Evolutionary conservation across 2,113 vertebrate genomes (phyloP), one percentile per base, ranked within the genome.

Genomic region (Seriola aureovittata): DNA sequence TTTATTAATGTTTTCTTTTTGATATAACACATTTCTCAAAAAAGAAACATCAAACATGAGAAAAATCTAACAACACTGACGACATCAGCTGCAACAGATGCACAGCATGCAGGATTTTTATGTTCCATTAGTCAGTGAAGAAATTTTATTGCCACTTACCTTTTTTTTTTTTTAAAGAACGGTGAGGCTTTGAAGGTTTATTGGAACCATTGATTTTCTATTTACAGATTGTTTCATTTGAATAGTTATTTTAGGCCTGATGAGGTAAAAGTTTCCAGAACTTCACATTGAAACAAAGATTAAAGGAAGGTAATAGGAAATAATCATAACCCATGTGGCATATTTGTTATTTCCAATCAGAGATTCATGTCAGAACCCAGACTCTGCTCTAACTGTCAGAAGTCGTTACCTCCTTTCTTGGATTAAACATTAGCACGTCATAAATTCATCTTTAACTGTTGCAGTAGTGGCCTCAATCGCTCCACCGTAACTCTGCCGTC

Each of bases 41-140:
- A 23, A 29, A 2, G 38, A 42, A 42, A 42, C 58, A 64, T 72
- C 44, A 34, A 59, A 71, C 25, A 16, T 12, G 9, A 40, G 8
- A 42, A 42, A 11, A 42, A 42, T 42, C 40, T 42, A 34, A 59
- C 25, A 54, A 23, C 17, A 8, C 40, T 72, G 75, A 82, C 46
- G 66, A 82, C 82, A 82, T 34, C 65, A 1, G 19, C 40, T 42
- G 70, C 69, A 88, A 81, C 80, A 40, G 4, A 44, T 44, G 19
- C n/a, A n/a, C 8, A 5, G 9, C 21, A 46, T 36, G 4, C 3
- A 17, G 8, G 34, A 9, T 52, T n/a, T 52, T 21, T 19, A 21
- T 19, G 16, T 50, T 50, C 48, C 17, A 19, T 50, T 52, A 8
- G 19, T 52, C 19, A 52, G 7, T 8, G 19, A 52, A 1, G 19